These are phyloP conservation scores for Oscheius sp. DNA, from an alignment of 1,140 invertebrate species.

Conservation along the genomic window DNA sequence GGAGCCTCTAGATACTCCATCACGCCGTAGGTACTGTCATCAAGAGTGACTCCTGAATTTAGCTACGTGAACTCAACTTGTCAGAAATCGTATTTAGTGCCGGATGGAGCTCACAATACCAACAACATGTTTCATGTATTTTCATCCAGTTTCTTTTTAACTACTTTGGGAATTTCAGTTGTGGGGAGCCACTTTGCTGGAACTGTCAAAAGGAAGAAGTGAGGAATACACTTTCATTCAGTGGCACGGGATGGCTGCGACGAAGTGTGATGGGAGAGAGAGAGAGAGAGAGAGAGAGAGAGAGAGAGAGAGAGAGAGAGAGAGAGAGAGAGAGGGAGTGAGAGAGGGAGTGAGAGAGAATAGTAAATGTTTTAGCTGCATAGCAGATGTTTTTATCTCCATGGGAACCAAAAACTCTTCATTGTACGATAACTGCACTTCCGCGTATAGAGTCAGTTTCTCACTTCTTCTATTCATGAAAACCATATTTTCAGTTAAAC, in stretches of 20 bases:
- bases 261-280: no score
- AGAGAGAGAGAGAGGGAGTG: no score
- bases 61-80: not conserved
- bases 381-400: no score
- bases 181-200: not conserved
- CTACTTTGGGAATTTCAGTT: not conserved
- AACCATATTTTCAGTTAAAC: no score
- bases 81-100: not conserved
- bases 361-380: no score
- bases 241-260: not conserved
- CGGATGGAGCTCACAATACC: constrained; percentile 1
- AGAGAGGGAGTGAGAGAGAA: no score
- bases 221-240: not conserved
- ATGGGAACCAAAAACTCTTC: no score
- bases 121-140: not conserved
- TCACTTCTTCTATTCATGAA: no score
- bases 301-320: no score
- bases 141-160: not conserved
- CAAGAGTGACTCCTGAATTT: not conserved
- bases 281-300: no score
- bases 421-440: no score
- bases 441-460: no score
- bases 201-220: not conserved
- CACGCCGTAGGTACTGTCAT: not conserved
- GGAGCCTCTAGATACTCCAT: not conserved